Base-by-base conservation (phyloP, 2,888 invertebrate species). In the Mesorhabditis sp. region DNA sequence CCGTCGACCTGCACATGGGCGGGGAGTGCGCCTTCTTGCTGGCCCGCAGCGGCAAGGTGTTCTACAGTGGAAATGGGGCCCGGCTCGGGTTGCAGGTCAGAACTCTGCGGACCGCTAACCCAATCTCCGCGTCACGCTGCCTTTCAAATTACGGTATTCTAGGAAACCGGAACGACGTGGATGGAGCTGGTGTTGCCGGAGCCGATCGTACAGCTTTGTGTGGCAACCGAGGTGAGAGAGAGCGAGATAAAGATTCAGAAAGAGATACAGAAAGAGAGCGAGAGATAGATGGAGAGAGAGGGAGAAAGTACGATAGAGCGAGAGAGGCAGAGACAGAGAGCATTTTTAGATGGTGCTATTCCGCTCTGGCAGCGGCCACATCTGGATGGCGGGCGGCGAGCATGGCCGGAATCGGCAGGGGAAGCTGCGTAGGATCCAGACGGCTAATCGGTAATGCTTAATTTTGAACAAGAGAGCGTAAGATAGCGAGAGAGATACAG, bases 1-100 rank as follows among this genome's bases (percentile, higher is more conserved):
- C 92, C 71, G 87, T 89, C 0, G 91, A 94, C 87, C 90, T 94
- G 74, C 92, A 94, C 0, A 90, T 94, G 3, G 95, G 96, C 0
- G 95, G 95, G 84, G 96, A 97, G 86, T 94, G 97, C 86, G 93
- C 93, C 0, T 89, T 96, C 67, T 87, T 97, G 45, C 90, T 96
- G n/a, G 90, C 94, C 61, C 94, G 95, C 83, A 94, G 94, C 86
- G 97, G 97, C 1, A 91, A 92, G 1, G 93, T 93, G 0, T 91
- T 92, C 86, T 93, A 93, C 87, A 89, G 89, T 78, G 93, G 96
- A 6, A 92, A 93, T 5, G 92, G 95, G 0, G 90, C 92, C 0
- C 89, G 95, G 4, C 95, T 96, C 43, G 81, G 80, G 43, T 68
- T 82, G 43, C 75, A 76, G 65, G 74, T 72, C 41, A 7, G 61